Conservation (phyloP, 2,113 vertebrate species). For the Forbesichthys papilliferus region DNA sequence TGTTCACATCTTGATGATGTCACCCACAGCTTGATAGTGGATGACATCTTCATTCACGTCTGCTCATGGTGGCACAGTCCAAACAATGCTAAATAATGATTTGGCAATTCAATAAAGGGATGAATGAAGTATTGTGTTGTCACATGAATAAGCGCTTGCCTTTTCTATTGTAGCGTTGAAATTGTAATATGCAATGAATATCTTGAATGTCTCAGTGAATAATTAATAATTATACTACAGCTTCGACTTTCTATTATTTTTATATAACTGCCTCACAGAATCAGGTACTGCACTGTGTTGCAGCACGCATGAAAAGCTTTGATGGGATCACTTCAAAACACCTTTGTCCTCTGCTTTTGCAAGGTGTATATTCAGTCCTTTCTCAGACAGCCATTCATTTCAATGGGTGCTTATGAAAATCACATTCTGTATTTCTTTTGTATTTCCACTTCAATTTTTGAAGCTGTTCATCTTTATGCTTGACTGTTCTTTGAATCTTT, state of each 20-base stretch:
- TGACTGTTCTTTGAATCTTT: conserved; percentile 6
- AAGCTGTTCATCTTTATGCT: conserved; percentile 4
- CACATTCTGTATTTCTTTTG: conserved; percentile 67
- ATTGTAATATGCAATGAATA: neutral
- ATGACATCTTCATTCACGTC: conserved; percentile 27
- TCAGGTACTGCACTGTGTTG: too few relatives aligned
- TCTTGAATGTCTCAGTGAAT: neutral
- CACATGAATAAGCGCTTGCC: neutral
- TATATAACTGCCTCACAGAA: too few relatives aligned
- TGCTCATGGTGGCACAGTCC: conserved; percentile 19
- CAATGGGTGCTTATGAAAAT: conserved; percentile 31
- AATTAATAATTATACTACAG: too few relatives aligned
- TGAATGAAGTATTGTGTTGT: neutral
- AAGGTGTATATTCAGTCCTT: neutral
- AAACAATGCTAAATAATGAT: conserved; percentile 13
- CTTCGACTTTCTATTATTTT: too few relatives aligned
- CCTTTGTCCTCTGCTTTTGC: neutral
- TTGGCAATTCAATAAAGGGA: conserved; percentile 21
- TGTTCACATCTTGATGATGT: conserved; percentile 19
- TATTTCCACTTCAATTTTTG: neutral
- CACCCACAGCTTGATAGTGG: conserved; percentile 22
- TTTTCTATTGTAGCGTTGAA: neutral
- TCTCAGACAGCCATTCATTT: conserved; percentile 15
- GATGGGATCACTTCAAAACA: too few relatives aligned
- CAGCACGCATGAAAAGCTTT: too few relatives aligned